Percentiles rank a stretch among this genome's conserved stretches.
phyloP scores from a whole-genome alignment of 2,888 invertebrate species.

The Eulithis testata region DNA sequence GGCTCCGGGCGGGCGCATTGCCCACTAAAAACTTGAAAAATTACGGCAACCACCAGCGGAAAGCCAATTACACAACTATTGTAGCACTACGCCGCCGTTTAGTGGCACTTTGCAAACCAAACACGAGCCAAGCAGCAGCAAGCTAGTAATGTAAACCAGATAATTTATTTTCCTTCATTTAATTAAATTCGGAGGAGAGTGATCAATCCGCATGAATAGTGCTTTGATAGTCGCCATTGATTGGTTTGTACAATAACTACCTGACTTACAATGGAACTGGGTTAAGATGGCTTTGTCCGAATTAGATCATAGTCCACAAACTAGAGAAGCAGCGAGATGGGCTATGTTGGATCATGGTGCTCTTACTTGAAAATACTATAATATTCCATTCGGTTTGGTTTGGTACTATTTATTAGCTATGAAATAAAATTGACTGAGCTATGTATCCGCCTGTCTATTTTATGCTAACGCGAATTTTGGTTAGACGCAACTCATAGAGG shows the following conservation, averaged over 20 bases:
- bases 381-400: too few relatives aligned
- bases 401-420: neutral
- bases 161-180: conserved; percentile 6
- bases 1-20: too few relatives aligned
- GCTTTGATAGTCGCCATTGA: conserved; percentile 6
- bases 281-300: conserved; percentile 25
- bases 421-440: too few relatives aligned
- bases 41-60: neutral
- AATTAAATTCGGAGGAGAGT: conserved; percentile 1
- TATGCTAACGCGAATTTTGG: too few relatives aligned
- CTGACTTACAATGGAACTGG: conserved; percentile 24
- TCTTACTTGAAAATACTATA: neutral
- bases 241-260: conserved; percentile 13
- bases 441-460: too few relatives aligned
- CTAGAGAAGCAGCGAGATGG: neutral
- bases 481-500: too few relatives aligned
- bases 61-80: conserved; percentile 13
- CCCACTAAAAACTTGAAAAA: conserved; percentile 11
- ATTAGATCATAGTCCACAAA: conserved; percentile 7
- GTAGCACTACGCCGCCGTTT: conserved; percentile 7
- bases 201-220: conserved; percentile 1
- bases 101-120: conserved; percentile 12
- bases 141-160: neutral
- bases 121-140: conserved; percentile 10
- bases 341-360: neutral